These are phyloP conservation scores for Eumerus sabulonum DNA, from an alignment of 2,888 invertebrate species.

Conservation along the genomic window DNA sequence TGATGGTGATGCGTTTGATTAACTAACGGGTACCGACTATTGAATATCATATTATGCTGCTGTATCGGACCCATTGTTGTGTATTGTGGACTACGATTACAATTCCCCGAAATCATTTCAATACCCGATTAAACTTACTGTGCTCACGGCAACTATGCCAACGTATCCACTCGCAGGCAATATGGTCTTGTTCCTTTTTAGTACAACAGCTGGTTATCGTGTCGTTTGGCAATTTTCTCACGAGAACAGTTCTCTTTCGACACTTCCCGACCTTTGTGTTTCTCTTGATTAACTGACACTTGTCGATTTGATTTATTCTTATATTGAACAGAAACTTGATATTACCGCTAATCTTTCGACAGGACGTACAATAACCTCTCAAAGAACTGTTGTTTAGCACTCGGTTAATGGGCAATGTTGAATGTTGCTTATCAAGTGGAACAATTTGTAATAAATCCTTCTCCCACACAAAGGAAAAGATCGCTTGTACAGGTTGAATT, in stretches of 20 bases:
- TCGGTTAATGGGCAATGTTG: no score
- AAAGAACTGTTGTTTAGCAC: no score
- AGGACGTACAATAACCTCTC: no score
- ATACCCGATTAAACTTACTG: neutral
- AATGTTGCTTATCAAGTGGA: no score
- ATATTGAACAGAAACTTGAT: no score
- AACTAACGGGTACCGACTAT: neutral
- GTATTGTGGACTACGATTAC: slow-evolving; percentile 60
- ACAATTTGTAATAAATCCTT: no score
- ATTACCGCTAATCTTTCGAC: no score
- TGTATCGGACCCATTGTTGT: slow-evolving; percentile 36
- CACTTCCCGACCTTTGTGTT: slow-evolving; percentile 31
- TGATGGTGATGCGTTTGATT: slow-evolving; percentile 15
- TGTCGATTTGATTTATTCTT: neutral
- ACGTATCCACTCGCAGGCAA: slow-evolving; percentile 5
- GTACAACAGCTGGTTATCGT: neutral
- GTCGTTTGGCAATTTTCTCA: slow-evolving; percentile 4
- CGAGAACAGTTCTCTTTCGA: slow-evolving; percentile 26
- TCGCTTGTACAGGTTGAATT: neutral
- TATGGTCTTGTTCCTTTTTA: neutral
- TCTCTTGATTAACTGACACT: neutral
- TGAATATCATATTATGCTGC: neutral
- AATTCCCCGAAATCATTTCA: slow-evolving; percentile 60
- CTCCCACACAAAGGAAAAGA: slow-evolving; percentile 5
- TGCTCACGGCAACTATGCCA: slow-evolving; percentile 57